phyloP scores from a whole-genome alignment of 2,797 vertebrate species.

The Typhlichthys subterraneus region DNA sequence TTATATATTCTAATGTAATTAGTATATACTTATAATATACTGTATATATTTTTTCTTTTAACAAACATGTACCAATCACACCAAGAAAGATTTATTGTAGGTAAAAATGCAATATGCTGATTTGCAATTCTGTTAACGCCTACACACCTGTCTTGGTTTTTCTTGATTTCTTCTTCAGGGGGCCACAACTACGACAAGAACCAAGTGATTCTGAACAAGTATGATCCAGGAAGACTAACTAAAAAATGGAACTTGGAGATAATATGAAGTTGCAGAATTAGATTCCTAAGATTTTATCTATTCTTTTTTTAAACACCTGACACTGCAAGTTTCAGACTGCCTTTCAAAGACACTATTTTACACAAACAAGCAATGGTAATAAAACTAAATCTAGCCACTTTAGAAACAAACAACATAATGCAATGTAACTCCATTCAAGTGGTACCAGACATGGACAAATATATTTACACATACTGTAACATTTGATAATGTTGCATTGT shows the following conservation, averaged over 20 bases:
- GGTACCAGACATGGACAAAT: conserved; percentile 25
- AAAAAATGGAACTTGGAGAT: conserved; percentile 88
- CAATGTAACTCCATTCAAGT: background rate
- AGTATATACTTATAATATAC: too few relatives aligned
- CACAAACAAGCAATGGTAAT: conserved; percentile 23
- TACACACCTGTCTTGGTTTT: too few relatives aligned
- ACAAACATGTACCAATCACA: too few relatives aligned
- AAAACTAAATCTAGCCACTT: background rate
- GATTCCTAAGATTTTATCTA: conserved; percentile 1
- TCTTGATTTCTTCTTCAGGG: conserved; percentile 72
- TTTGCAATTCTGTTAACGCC: too few relatives aligned
- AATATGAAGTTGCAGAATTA: conserved; percentile 69
- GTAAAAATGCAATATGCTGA: too few relatives aligned
- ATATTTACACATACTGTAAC: conserved; percentile 13
- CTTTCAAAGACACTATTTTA: conserved; percentile 8
- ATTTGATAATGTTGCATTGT: conserved; percentile 12
- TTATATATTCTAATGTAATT: too few relatives aligned
- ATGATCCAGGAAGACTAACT: conserved; percentile 75
- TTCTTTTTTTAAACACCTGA: background rate
- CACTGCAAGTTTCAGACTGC: conserved; percentile 2
- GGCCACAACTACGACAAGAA: conserved; percentile 85
- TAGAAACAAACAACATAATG: background rate
- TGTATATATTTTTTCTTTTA: too few relatives aligned
- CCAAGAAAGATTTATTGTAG: too few relatives aligned
- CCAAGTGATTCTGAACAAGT: conserved; percentile 85